phyloP scores from a whole-genome alignment of 2,888 invertebrate genomes.

The Sarcophaga subvicina region DNA sequence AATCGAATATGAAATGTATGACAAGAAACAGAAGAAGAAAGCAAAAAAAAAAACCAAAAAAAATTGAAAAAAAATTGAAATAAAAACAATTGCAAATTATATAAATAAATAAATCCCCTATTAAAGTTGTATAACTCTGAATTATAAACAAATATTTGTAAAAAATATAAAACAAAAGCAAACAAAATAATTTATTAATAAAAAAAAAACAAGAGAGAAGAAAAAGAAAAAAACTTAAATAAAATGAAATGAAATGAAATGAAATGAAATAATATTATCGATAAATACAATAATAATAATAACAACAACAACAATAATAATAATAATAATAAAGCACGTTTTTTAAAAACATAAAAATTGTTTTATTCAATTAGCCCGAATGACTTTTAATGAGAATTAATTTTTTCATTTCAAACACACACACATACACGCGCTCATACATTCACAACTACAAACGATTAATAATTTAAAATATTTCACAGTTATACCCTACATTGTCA shows the following conservation, averaged over 20 bases:
- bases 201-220: too few relatives aligned
- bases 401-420: not conserved
- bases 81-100: conserved; percentile 1
- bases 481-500: too few relatives aligned
- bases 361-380: conserved; percentile 67
- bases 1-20: too few relatives aligned
- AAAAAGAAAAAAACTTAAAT: too few relatives aligned
- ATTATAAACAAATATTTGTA: conserved; percentile 45
- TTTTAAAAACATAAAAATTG: conserved; percentile 49
- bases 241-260: too few relatives aligned
- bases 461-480: too few relatives aligned
- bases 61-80: not conserved
- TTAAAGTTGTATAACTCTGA: conserved; percentile 50
- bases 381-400: conserved; percentile 67
- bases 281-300: too few relatives aligned
- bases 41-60: not conserved
- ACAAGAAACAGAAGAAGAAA: conserved; percentile 1
- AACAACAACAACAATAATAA: not conserved
- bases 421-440: too few relatives aligned
- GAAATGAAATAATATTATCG: conserved; percentile 50
- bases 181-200: conserved; percentile 12
- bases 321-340: conserved; percentile 59
- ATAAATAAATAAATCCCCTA: conserved; percentile 19
- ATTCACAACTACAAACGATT: too few relatives aligned
- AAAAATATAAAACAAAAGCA: conserved; percentile 35